These are phyloP conservation scores for Cynoglossus semilaevis DNA, from an alignment of 2,113 vertebrate species.

Conservation along the genomic window DNA sequence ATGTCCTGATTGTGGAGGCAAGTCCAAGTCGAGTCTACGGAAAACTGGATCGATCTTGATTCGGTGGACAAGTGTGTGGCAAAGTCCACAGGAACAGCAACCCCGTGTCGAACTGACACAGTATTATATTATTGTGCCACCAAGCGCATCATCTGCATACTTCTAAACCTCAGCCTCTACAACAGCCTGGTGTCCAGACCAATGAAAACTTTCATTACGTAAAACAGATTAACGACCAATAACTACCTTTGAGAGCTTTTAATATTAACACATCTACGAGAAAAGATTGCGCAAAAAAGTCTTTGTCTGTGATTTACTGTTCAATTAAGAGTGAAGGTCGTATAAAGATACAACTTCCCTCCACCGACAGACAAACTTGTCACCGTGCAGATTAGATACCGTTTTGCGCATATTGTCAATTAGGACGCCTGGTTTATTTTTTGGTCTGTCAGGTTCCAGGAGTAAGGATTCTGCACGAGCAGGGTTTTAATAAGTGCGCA, in stretches of 20 bases:
- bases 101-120: background rate
- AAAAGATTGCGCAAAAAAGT: background rate
- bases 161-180: constrained; percentile 38
- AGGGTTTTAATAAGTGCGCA: constrained; percentile 40
- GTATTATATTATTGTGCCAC: constrained; percentile 39
- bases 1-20: constrained; percentile 47
- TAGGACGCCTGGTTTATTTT: constrained; percentile 48
- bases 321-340: constrained; percentile 60
- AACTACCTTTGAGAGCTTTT: constrained; percentile 4
- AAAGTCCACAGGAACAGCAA: too few relatives aligned
- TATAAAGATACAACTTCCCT: constrained; percentile 36
- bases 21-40: constrained; percentile 20
- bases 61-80: constrained; percentile 18
- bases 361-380: background rate
- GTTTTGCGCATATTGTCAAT: constrained; percentile 22
- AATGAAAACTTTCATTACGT: constrained; percentile 52
- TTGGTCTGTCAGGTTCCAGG: constrained; percentile 16
- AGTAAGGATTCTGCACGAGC: constrained; percentile 19
- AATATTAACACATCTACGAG: background rate
- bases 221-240: constrained; percentile 44
- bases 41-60: constrained; percentile 30
- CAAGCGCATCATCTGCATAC: constrained; percentile 63
- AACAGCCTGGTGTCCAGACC: constrained; percentile 29
- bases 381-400: background rate
- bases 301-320: too few relatives aligned